These are phyloP conservation scores for Clinocottus analis DNA, from an alignment of 2,113 vertebrate species.

Conservation along the genomic window DNA sequence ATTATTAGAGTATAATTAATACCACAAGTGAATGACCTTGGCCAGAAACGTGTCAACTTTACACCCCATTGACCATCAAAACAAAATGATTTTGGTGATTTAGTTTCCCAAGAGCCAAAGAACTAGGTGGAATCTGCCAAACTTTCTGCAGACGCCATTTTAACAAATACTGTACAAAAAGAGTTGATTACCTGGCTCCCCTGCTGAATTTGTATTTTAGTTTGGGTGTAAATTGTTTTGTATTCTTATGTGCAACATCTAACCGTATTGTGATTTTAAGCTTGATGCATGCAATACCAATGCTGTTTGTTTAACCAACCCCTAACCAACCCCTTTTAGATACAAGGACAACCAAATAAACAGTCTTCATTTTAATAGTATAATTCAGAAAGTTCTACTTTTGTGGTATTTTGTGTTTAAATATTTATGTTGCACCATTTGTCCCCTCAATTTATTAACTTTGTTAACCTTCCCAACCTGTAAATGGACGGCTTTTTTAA, in stretches of 20 bases:
- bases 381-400: constrained; percentile 42
- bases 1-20: background rate
- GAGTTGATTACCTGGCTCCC: background rate
- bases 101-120: constrained; percentile 51
- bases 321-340: constrained; percentile 19
- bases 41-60: background rate
- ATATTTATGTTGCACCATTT: constrained; percentile 54
- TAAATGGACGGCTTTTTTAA: constrained; percentile 86
- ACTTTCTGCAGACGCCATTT: background rate
- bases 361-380: constrained; percentile 16
- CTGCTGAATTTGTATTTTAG: background rate
- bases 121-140: background rate
- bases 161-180: background rate
- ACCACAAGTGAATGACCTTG: background rate
- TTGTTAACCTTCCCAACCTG: constrained; percentile 48
- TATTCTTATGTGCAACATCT: constrained; percentile 15
- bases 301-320: constrained; percentile 26
- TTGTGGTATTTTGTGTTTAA: constrained; percentile 45
- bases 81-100: background rate
- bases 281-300: constrained; percentile 55
- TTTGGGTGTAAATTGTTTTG: background rate
- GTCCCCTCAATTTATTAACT: constrained; percentile 39
- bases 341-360: constrained; percentile 47
- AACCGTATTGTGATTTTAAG: constrained; percentile 48
- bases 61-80: background rate